phyloP scores from a whole-genome alignment of 1,140 invertebrate species.

The Drosophila ercepeae region DNA sequence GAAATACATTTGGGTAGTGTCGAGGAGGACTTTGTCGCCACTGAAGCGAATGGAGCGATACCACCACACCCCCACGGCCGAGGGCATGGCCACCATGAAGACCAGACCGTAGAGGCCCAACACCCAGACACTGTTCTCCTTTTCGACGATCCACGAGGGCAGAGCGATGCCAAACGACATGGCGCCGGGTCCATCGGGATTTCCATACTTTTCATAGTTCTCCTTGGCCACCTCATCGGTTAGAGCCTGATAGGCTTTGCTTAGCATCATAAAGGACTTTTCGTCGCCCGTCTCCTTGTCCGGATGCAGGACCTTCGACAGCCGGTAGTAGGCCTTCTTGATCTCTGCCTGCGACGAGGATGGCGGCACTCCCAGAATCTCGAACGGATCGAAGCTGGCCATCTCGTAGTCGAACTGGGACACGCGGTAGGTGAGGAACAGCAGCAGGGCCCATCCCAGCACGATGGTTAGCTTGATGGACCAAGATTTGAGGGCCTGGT shows the following conservation, averaged over 20 bases:
- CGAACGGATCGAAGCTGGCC: slow-evolving; percentile 99
- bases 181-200: slow-evolving; percentile 99
- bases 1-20: slow-evolving; percentile 98
- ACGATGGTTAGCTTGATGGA: slow-evolving; percentile 88
- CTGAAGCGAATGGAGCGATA: slow-evolving; percentile 98
- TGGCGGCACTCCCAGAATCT: slow-evolving; percentile 95
- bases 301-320: slow-evolving; percentile 97
- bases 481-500: slow-evolving; percentile 91
- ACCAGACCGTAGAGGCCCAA: slow-evolving; percentile 97
- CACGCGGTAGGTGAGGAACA: slow-evolving; percentile 96
- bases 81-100: slow-evolving; percentile 98
- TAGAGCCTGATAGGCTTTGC: slow-evolving; percentile 96
- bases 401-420: slow-evolving; percentile 99
- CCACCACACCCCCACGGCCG: slow-evolving; percentile 99
- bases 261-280: slow-evolving; percentile 98
- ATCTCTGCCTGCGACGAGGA: slow-evolving; percentile 94
- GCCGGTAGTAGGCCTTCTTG: slow-evolving; percentile 97
- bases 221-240: slow-evolving; percentile 98
- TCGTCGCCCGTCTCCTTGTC: slow-evolving; percentile 99
- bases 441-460: slow-evolving; percentile 94
- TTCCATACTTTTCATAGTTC: slow-evolving; percentile 99
- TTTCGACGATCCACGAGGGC: slow-evolving; percentile 99
- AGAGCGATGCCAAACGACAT: slow-evolving; percentile 99
- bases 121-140: slow-evolving; percentile 99
- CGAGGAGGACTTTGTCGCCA: slow-evolving; percentile 96